These are phyloP conservation scores for Brachionichthys hirsutus DNA, from an alignment of 2,113 vertebrate species.

Conservation along the genomic window DNA sequence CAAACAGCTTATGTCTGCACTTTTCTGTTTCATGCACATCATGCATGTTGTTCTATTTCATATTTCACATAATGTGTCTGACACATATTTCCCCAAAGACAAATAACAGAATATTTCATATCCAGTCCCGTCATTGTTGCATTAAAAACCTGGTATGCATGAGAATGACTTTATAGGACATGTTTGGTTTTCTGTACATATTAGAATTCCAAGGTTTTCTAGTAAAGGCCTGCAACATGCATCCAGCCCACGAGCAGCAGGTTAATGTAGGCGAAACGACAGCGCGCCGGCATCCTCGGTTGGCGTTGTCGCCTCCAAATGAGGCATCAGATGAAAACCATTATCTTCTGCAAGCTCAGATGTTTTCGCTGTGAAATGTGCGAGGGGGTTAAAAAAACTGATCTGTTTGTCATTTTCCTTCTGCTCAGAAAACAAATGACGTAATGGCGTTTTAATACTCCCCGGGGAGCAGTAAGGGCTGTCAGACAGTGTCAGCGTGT, in stretches of 20 bases:
- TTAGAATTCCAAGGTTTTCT: not conserved
- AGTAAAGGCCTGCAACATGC: too few relatives aligned
- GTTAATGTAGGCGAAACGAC: constrained; percentile 22
- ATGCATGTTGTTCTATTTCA: too few relatives aligned
- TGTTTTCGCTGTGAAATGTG: constrained; percentile 10
- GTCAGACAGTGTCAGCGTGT: constrained; percentile 27
- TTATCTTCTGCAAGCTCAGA: constrained; percentile 49
- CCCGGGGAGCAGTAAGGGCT: constrained; percentile 40
- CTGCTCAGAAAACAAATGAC: constrained; percentile 37
- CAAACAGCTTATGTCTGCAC: too few relatives aligned
- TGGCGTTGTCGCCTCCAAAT: constrained; percentile 13
- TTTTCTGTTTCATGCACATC: too few relatives aligned
- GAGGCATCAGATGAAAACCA: constrained; percentile 38
- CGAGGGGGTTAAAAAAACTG: constrained; percentile 32
- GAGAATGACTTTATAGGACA: too few relatives aligned
- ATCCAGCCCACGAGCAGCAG: not conserved
- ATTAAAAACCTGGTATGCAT: too few relatives aligned
- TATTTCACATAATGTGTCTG: too few relatives aligned
- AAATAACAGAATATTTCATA: too few relatives aligned
- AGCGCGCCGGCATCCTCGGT: not conserved
- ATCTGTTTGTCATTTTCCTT: constrained; percentile 41
- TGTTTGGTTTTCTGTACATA: too few relatives aligned
- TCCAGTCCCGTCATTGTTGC: too few relatives aligned
- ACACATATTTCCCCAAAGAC: too few relatives aligned
- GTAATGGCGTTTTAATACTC: constrained; percentile 43